Conservation (phyloP, 1,140 invertebrate species). For the Frieseomelitta varia region DNA sequence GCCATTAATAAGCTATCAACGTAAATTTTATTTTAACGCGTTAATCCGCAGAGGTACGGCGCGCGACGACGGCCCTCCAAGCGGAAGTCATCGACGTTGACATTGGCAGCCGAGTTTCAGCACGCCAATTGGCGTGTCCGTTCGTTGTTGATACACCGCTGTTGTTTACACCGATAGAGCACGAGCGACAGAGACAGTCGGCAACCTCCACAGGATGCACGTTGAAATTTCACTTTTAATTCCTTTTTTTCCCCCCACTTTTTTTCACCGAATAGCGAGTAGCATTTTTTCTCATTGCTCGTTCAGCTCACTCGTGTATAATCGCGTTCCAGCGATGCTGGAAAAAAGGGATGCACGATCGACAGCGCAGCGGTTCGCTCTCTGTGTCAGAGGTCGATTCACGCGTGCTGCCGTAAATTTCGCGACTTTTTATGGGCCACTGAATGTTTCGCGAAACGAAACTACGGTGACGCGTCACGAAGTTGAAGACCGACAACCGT, state of each 20-base stretch:
- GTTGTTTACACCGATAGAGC: neutral
- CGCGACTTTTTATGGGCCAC: neutral
- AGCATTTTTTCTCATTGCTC: neutral
- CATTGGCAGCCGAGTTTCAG: constrained; percentile 12
- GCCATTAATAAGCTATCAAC: constrained; percentile 41
- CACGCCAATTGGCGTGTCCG: constrained; percentile 37
- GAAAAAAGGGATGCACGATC: neutral
- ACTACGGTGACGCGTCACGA: neutral
- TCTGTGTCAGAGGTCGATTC: constrained; percentile 21
- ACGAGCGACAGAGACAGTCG: neutral
- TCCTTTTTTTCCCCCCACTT: neutral
- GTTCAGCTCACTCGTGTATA: neutral
- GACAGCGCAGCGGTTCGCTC: neutral
- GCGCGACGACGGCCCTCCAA: constrained; percentile 7
- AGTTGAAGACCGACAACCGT: neutral
- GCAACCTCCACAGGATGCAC: neutral
- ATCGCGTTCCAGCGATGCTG: neutral
- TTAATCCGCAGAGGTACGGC: constrained; percentile 31
- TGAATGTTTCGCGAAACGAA: neutral
- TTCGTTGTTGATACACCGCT: neutral
- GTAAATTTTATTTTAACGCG: constrained; percentile 49
- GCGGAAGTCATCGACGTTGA: constrained; percentile 31
- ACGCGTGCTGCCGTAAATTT: constrained; percentile 22
- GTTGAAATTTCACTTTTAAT: constrained; percentile 5
- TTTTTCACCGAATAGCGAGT: neutral